A percentile compares a stretch with the other conserved stretches of the same genome.
Conservation (phyloP, 2,797 vertebrate genomes). For the Agapornis canus region DNA sequence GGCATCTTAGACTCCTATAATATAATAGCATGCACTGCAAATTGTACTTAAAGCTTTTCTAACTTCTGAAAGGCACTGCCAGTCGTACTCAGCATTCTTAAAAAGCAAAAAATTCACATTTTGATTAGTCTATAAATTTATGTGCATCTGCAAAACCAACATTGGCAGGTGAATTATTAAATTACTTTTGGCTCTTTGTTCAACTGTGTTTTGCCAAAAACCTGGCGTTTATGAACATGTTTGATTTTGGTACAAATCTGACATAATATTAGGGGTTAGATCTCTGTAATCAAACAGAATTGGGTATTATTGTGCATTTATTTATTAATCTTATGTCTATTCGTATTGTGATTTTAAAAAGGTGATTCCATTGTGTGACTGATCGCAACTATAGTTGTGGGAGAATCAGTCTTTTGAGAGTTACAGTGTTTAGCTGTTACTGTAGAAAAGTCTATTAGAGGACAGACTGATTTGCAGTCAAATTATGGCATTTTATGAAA, state of each 20-base stretch:
- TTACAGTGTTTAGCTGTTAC: background rate
- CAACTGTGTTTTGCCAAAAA: background rate
- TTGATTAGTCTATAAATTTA: background rate
- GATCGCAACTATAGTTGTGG: conserved; percentile 3
- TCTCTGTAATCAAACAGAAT: background rate
- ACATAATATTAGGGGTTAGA: background rate
- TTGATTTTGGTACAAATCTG: background rate
- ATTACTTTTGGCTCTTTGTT: background rate
- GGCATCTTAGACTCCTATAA: background rate
- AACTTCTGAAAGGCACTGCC: background rate
- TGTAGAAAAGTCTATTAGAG: background rate
- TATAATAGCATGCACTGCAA: background rate
- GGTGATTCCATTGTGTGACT: background rate
- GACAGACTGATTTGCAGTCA: background rate
- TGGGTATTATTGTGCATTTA: background rate
- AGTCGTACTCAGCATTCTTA: background rate
- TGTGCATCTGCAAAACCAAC: background rate
- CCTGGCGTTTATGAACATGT: background rate
- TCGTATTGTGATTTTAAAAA: background rate
- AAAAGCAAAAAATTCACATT: background rate
- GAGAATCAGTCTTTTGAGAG: background rate
- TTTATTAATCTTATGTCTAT: background rate
- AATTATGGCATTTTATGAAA: conserved; percentile 45
- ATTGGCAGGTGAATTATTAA: background rate
- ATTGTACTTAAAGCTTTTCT: background rate